Evolutionary conservation across 1,140 invertebrate species (phyloP).

Genomic region (Nomia melanderi): DNA sequence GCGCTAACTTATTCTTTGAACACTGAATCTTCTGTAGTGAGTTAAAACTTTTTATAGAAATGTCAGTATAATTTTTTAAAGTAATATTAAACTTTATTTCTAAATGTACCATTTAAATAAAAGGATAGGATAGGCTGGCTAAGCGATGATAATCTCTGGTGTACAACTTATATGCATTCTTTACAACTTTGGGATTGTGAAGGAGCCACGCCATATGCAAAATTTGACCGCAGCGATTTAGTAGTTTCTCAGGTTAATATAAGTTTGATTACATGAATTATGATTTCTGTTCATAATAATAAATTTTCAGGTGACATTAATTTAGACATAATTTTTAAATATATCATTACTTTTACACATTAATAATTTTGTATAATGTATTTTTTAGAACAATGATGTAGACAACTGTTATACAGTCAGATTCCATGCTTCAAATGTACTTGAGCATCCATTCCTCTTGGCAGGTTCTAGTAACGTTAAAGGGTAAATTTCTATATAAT

Average conservation of each 20-base stretch:
- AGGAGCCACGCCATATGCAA: slow-evolving; percentile 82
- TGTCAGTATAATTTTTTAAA: background rate
- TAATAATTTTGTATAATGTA: slow-evolving; percentile 30
- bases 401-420: slow-evolving; percentile 86
- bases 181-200: slow-evolving; percentile 87
- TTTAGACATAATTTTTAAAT: too few species aligned
- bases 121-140: slow-evolving; percentile 79
- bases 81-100: background rate
- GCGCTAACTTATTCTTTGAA: slow-evolving; percentile 91
- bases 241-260: slow-evolving; percentile 60
- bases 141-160: slow-evolving; percentile 82
- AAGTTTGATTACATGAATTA: background rate
- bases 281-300: background rate
- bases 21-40: slow-evolving; percentile 90
- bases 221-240: slow-evolving; percentile 81
- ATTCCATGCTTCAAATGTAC: slow-evolving; percentile 68
- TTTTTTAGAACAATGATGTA: slow-evolving; percentile 82
- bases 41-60: slow-evolving; percentile 32
- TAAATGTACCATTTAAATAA: slow-evolving; percentile 49
- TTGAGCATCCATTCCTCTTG: slow-evolving; percentile 81
- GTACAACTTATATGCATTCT: slow-evolving; percentile 87
- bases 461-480: slow-evolving; percentile 83
- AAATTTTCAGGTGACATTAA: background rate
- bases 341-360: too few species aligned
- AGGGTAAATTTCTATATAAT: slow-evolving; percentile 75